A percentile compares a stretch with the other conserved stretches of the same genome.
These are phyloP conservation scores for Eriocheir sinensis DNA, from an alignment of 1,140 invertebrate species.

Conservation along the genomic window DNA sequence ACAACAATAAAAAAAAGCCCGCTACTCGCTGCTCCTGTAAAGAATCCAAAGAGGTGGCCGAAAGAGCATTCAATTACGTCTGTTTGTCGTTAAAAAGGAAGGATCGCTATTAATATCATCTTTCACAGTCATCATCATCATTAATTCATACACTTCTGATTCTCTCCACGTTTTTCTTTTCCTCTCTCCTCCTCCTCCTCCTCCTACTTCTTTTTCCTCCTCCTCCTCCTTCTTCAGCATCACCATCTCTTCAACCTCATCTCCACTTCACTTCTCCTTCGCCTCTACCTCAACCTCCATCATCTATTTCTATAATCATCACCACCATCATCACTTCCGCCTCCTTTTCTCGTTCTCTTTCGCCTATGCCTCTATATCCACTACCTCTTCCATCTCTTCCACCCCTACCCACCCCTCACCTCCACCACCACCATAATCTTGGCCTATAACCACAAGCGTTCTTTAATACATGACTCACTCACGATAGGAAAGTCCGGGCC, in stretches of 20 bases:
- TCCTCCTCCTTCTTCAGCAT: slow-evolving; percentile 20
- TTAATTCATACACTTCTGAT: not conserved
- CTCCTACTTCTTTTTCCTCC: not conserved
- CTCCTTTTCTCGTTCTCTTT: not conserved
- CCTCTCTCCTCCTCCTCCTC: not conserved
- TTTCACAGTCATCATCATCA: no score
- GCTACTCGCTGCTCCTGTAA: no score
- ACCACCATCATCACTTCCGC: not conserved
- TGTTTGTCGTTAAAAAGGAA: no score
- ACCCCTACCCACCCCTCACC: not conserved
- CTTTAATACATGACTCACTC: not conserved
- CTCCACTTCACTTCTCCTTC: not conserved
- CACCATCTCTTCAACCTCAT: no score
- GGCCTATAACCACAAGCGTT: no score
- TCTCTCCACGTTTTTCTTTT: not conserved
- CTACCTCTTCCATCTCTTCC: no score
- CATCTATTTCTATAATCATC: no score
- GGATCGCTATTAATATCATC: no score
- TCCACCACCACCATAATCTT: not conserved
- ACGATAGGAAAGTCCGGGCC: not conserved
- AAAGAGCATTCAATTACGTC: no score
- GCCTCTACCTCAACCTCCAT: not conserved
- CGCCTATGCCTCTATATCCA: no score
- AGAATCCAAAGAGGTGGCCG: no score
- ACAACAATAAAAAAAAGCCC: no score